A percentile compares a stretch with the other conserved stretches of the same genome.
Evolutionary conservation across 2,797 vertebrate genomes (phyloP).

Genomic region (Sebastes iracundus): DNA sequence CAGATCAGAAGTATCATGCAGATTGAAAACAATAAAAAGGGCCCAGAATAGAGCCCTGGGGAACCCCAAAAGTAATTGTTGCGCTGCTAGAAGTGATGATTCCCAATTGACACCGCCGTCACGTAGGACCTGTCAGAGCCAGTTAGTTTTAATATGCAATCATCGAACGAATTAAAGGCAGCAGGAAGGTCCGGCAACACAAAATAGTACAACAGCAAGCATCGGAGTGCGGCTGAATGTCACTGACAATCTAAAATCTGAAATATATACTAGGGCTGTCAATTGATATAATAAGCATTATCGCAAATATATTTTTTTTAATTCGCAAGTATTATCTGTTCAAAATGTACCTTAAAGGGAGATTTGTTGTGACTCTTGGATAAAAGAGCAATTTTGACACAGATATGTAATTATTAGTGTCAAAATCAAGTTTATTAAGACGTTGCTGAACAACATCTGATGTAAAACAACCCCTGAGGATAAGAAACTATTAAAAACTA

Average conservation of each 20-base stretch:
- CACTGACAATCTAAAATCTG: background rate
- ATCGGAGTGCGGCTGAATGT: background rate
- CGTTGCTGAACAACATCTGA: background rate
- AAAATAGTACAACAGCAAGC: background rate
- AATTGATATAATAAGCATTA: too few species aligned
- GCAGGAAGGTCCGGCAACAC: background rate
- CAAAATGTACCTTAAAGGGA: too few species aligned
- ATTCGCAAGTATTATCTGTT: too few species aligned
- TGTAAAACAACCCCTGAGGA: conserved; percentile 10
- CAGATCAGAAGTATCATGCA: conserved; percentile 4
- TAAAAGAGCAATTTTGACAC: background rate
- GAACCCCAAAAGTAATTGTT: conserved; percentile 46
- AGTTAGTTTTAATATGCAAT: conserved; percentile 26
- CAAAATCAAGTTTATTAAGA: background rate
- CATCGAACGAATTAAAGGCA: background rate
- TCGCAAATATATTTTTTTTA: too few species aligned
- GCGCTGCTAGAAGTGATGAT: background rate
- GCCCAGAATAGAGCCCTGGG: conserved; percentile 27
- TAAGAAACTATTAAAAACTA: conserved; percentile 14
- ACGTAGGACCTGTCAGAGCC: conserved; percentile 10
- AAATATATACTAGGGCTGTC: background rate
- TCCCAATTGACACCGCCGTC: background rate
- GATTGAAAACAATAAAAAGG: conserved; percentile 44
- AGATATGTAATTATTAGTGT: background rate
- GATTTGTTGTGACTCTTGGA: too few species aligned